These are phyloP conservation scores for Temnothorax unifasciatus DNA, from an alignment of 2,888 invertebrate genomes.

Conservation along the genomic window DNA sequence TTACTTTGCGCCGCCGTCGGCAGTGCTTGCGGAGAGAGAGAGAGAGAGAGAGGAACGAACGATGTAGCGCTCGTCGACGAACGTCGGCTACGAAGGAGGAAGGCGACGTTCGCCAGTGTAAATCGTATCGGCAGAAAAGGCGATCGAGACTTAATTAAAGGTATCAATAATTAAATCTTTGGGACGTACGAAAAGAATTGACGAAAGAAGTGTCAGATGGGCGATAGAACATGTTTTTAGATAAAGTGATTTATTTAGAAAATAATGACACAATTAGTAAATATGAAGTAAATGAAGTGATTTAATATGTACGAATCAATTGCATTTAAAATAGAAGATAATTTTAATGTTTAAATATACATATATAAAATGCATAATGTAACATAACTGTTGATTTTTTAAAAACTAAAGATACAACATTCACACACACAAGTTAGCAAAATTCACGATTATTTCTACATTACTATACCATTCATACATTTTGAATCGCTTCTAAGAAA, in stretches of 20 bases:
- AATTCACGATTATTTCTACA: background rate
- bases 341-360: background rate
- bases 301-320: background rate
- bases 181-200: background rate
- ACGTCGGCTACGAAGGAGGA: conserved; percentile 30
- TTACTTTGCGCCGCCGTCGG: conserved; percentile 77
- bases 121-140: conserved; percentile 27
- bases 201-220: background rate
- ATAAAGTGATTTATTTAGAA: background rate
- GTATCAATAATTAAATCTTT: conserved; percentile 49
- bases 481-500: background rate
- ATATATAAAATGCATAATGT: background rate
- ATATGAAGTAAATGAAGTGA: background rate
- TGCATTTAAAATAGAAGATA: background rate
- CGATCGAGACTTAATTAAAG: conserved; percentile 67
- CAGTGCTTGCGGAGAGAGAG: conserved; percentile 49
- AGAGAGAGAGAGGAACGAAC: conserved; percentile 27
- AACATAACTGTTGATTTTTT: background rate
- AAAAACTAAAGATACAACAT: background rate
- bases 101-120: conserved; percentile 24
- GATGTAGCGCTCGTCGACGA: conserved; percentile 24
- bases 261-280: background rate
- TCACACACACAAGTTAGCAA: background rate
- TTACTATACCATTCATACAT: background rate
- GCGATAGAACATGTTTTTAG: background rate